These are phyloP conservation scores for Nomada flava DNA, from an alignment of 2,888 invertebrate species.

Conservation along the genomic window DNA sequence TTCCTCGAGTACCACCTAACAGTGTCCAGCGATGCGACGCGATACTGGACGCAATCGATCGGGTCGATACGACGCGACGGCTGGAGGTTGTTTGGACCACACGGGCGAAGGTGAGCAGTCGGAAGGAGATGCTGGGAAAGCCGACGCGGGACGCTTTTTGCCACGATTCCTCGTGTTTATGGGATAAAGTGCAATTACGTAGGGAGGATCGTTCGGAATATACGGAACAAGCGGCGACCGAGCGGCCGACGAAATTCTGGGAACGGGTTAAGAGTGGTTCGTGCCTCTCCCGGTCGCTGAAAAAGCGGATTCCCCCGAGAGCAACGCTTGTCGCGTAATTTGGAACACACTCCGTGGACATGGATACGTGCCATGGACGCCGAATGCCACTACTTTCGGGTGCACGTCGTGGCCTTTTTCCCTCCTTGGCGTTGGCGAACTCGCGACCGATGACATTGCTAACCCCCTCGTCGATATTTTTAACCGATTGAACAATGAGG, in stretches of 20 bases:
- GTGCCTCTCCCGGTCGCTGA: slow-evolving; percentile 24
- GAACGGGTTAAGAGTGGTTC: slow-evolving; percentile 50
- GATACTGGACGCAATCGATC: neutral
- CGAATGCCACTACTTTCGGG: slow-evolving; percentile 2
- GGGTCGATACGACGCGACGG: neutral
- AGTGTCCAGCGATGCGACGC: neutral
- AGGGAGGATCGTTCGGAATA: slow-evolving; percentile 36
- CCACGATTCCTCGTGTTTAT: slow-evolving; percentile 7
- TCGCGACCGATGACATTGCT: neutral
- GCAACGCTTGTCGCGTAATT: slow-evolving; percentile 46
- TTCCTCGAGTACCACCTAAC: neutral
- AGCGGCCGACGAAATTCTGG: slow-evolving; percentile 50
- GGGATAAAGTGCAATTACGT: slow-evolving; percentile 36
- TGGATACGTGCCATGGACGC: slow-evolving; percentile 21
- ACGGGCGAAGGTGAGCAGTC: neutral
- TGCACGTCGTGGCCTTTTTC: slow-evolving; percentile 22
- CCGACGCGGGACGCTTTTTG: slow-evolving; percentile 1
- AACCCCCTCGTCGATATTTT: neutral
- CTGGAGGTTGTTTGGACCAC: neutral
- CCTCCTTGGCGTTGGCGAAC: neutral
- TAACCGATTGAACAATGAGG: neutral
- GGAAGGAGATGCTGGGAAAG: neutral
- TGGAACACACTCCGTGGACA: slow-evolving; percentile 34
- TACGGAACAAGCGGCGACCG: slow-evolving; percentile 34
- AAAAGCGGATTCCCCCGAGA: slow-evolving; percentile 46